These are phyloP conservation scores for Zonotrichia albicollis DNA, from an alignment of 2,797 vertebrate genomes.

Conservation along the genomic window DNA sequence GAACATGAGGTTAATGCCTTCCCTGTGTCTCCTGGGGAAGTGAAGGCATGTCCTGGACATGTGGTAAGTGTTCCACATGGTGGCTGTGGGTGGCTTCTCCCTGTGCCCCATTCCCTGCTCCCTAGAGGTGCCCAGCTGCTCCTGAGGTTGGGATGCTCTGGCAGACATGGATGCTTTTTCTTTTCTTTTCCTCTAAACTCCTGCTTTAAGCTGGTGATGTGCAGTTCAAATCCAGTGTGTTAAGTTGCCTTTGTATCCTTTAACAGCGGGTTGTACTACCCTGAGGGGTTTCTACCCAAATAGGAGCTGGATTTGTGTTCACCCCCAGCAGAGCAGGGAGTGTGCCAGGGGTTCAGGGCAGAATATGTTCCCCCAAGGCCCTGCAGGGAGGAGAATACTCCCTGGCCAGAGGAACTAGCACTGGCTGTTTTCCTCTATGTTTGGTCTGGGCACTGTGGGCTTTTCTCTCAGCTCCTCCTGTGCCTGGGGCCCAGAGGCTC, in stretches of 20 bases:
- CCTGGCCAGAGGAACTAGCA: not conserved
- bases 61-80: not conserved
- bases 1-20: not conserved
- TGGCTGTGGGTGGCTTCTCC: not conserved
- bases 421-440: fast-evolving
- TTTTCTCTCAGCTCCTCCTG: not conserved
- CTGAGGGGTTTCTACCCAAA: not conserved
- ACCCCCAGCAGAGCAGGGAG: not conserved
- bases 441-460: not conserved
- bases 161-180: fast-evolving
- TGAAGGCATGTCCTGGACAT: fast-evolving
- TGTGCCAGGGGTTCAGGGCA: not conserved
- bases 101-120: not conserved
- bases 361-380: not conserved
- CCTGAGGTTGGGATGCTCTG: not conserved
- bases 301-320: not conserved
- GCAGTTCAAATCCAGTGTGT: not conserved
- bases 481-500: not conserved
- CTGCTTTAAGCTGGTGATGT: not conserved
- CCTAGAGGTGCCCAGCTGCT: not conserved
- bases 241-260: not conserved
- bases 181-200: not conserved
- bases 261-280: too few relatives aligned
- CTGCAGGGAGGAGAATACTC: not conserved
- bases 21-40: not conserved